These are phyloP conservation scores for Oreohelix idahoensis DNA, from an alignment of 1,140 invertebrate genomes.

Conservation along the genomic window DNA sequence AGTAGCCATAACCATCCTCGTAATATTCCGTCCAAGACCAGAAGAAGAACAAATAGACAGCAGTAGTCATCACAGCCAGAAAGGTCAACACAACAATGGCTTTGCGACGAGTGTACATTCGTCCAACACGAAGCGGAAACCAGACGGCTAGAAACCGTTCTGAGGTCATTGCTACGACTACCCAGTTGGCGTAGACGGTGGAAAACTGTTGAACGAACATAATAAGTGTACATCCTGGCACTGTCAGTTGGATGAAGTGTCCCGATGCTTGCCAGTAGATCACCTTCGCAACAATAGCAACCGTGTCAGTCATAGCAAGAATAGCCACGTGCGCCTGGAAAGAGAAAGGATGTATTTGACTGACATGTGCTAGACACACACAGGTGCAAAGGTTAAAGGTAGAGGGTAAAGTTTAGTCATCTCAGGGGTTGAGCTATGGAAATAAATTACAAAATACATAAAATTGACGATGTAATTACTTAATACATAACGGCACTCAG, in stretches of 20 bases:
- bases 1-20: conserved; percentile 37
- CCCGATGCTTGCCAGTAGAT: conserved; percentile 49
- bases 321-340: conserved; percentile 50
- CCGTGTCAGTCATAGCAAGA: conserved; percentile 49
- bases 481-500: too few species aligned
- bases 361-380: background rate
- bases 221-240: conserved; percentile 47
- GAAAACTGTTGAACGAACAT: conserved; percentile 55
- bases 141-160: conserved; percentile 64
- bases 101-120: conserved; percentile 54
- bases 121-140: conserved; percentile 60
- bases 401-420: too few species aligned
- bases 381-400: too few species aligned
- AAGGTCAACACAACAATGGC: conserved; percentile 46
- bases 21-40: conserved; percentile 48
- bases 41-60: conserved; percentile 48
- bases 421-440: too few species aligned
- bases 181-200: conserved; percentile 62
- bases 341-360: background rate
- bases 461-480: too few species aligned
- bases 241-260: conserved; percentile 38
- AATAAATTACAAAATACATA: too few species aligned
- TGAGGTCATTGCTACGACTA: conserved; percentile 63
- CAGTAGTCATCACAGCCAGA: conserved; percentile 45
- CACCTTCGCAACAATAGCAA: conserved; percentile 49